phyloP scores from a whole-genome alignment of 2,113 vertebrate genomes.

The Pachypanchax playfairii region DNA sequence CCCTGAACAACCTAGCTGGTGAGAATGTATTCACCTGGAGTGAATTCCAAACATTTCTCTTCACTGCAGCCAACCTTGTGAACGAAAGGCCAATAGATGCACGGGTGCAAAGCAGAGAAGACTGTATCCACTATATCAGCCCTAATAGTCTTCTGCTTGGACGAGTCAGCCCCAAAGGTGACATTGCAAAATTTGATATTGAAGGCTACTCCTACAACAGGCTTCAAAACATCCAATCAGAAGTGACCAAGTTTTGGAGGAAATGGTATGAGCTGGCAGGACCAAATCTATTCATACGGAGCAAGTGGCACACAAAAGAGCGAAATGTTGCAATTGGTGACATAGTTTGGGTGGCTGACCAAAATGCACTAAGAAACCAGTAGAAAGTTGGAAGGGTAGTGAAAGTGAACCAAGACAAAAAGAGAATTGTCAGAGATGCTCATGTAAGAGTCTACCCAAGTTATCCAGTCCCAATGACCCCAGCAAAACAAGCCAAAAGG shows the following conservation, averaged over 20 bases:
- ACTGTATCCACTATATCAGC: constrained; percentile 33
- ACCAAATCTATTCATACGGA: constrained; percentile 30
- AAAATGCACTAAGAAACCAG: constrained; percentile 18
- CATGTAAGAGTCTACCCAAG: constrained; percentile 16
- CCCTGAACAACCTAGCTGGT: neutral
- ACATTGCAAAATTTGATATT: constrained; percentile 23
- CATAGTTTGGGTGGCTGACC: constrained; percentile 23
- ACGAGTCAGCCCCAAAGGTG: constrained; percentile 10
- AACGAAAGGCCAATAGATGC: constrained; percentile 41
- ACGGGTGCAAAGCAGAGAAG: constrained; percentile 22
- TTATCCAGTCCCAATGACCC: too few species aligned
- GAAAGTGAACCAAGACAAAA: neutral
- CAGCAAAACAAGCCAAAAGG: too few species aligned
- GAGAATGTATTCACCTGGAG: neutral
- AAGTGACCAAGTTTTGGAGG: constrained; percentile 28
- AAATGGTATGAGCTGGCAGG: constrained; percentile 27
- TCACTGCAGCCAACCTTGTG: constrained; percentile 25
- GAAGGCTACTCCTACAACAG: constrained; percentile 36
- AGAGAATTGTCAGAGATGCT: constrained; percentile 17
- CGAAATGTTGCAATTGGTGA: constrained; percentile 30
- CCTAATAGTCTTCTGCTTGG: constrained; percentile 34
- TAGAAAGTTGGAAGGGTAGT: constrained; percentile 18
- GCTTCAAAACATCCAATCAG: constrained; percentile 12
- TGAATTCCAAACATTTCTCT: constrained; percentile 5
- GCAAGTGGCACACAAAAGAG: constrained; percentile 32